Base-by-base conservation (phyloP, 2,797 vertebrate genomes). In the Coccyzus lansbergi region DNA sequence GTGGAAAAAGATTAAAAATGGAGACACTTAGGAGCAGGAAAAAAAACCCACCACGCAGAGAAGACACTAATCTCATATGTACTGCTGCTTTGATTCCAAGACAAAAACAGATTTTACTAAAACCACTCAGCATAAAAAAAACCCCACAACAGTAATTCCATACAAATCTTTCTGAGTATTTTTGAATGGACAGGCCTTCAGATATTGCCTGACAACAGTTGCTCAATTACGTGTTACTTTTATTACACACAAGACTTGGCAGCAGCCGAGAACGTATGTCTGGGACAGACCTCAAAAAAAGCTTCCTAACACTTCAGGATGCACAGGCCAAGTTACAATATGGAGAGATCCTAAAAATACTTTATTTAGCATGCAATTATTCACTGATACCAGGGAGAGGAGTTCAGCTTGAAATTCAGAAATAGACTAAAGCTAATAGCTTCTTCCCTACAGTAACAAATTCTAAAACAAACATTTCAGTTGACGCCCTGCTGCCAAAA, bases 161-260 rank as follows among this genome's bases (percentile, higher is more conserved):
- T n/a, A 64, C 46, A 68, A 65, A 90, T 58, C 56, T 34, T 72
- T 93, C 52, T 2, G 36, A 72, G 72, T 92, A 90, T 92, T 94
- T 94, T 10, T 97, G 83, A 97, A 91, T 62, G 92, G 93, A 94
- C 89, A 91, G 63, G 70, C 78, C 85, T 82, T 79, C 77, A 91
- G 59, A 94, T 82, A 81, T 78, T 67, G 95, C 83, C 74, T 94
- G 87, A 91, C 92, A 95, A 95, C 95, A 92, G 77, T 95, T 96
- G 93, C 93, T 96, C 92, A 93, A 90, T 90, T 96, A 95, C 56
- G 88, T 93, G 93, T 89, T 95, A 91, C 92, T 96, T 95, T 90
- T 81, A 90, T 92, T 93, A 91, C 55, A 91, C 83, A 83, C 65
- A 76, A 83, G 58, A 92, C 87, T 95, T 95, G 93, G 92, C 94